Evolutionary conservation across 2,888 invertebrate species (phyloP).

Genomic region (Scaptomyza polygonia): DNA sequence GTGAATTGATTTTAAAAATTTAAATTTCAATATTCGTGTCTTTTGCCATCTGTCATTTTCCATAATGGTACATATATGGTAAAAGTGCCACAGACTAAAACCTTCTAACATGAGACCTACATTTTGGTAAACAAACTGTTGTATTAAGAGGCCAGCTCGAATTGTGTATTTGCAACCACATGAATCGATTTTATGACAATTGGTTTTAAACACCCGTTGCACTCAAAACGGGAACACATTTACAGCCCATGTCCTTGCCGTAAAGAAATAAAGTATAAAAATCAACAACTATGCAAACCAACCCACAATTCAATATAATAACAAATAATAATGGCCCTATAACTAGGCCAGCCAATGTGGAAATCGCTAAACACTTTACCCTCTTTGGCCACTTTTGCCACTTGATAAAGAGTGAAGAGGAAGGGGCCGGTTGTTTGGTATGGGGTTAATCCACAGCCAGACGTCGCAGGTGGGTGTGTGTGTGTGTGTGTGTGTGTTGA

Average conservation of each 20-base stretch:
- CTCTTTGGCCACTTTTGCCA: conserved; percentile 37
- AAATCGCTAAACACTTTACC: conserved; percentile 37
- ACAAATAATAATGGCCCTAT: conserved; percentile 61
- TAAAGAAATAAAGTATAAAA: conserved; percentile 17
- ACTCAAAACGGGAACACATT: conserved; percentile 28
- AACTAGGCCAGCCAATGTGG: conserved; percentile 65
- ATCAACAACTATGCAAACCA: conserved; percentile 5
- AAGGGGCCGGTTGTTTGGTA: conserved; percentile 26
- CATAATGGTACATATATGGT: not conserved
- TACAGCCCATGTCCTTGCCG: conserved; percentile 63
- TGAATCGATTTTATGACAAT: conserved; percentile 48
- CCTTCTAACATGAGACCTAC: conserved; percentile 10
- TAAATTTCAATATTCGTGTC: no score
- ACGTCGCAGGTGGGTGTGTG: conserved; percentile 26
- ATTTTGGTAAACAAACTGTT: conserved; percentile 3
- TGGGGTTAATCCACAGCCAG: conserved; percentile 61
- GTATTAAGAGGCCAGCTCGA: conserved; percentile 12
- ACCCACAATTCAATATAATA: conserved; percentile 53
- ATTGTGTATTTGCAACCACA: conserved; percentile 17
- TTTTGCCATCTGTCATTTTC: not conserved
- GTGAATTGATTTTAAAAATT: no score
- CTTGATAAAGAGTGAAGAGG: conserved; percentile 12
- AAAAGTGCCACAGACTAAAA: not conserved
- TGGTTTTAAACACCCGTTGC: conserved; percentile 27
- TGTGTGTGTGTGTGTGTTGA: conserved; percentile 8